Conservation (phyloP, 2,797 vertebrate species). For the Premnoplex brunnescens region DNA sequence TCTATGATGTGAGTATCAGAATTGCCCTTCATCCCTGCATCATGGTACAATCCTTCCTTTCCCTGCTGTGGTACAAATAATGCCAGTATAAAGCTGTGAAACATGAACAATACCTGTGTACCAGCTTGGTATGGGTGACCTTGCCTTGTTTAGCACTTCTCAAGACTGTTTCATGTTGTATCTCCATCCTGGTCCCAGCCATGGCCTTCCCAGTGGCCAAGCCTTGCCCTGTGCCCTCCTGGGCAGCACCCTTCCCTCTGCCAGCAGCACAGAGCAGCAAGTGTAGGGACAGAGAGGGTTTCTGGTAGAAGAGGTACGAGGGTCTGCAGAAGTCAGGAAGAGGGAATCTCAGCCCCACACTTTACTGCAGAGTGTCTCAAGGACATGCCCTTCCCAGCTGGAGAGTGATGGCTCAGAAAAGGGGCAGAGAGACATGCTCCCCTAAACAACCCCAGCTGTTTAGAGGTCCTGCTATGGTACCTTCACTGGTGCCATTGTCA, state of each 20-base stretch:
- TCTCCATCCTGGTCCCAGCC: background rate
- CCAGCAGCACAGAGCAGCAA: background rate
- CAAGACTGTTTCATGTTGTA: background rate
- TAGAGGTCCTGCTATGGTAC: background rate
- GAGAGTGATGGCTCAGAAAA: background rate
- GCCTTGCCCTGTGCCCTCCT: background rate
- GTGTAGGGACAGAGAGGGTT: background rate
- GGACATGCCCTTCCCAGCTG: background rate
- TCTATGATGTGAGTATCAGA: conserved; percentile 56
- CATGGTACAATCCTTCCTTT: background rate
- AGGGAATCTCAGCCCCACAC: background rate
- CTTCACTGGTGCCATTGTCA: background rate
- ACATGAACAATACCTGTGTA: background rate
- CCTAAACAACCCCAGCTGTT: background rate
- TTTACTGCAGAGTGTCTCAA: background rate
- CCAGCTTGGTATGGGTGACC: background rate
- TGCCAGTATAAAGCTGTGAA: background rate
- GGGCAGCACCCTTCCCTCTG: background rate
- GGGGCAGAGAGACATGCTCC: background rate
- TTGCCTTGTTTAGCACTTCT: background rate
- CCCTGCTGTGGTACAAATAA: background rate
- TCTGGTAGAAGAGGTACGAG: background rate
- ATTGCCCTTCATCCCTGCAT: background rate
- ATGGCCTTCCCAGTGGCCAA: background rate
- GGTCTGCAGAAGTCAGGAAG: background rate